Evolutionary conservation across 2,888 invertebrate genomes (phyloP).

Genomic region (Perizoma affinitatum): DNA sequence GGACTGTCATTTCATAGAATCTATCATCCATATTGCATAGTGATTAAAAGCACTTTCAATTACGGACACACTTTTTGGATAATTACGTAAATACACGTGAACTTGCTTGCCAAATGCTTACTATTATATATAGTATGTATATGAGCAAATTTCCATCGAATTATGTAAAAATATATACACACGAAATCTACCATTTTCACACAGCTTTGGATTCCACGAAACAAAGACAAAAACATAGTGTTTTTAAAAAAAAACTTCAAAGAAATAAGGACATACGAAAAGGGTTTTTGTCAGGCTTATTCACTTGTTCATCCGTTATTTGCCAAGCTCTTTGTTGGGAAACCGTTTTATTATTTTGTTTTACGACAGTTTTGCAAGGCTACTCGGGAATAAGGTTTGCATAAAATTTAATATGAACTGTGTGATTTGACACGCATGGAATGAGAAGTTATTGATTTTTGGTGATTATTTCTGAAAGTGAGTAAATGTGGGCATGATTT

Average conservation of each 20-base stretch:
- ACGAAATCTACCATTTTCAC: no score
- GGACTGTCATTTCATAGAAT: slow-evolving; percentile 6
- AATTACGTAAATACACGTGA: no score
- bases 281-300: slow-evolving; percentile 8
- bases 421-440: slow-evolving; percentile 1
- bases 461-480: not conserved
- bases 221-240: no score
- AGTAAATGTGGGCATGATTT: not conserved
- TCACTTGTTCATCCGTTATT: slow-evolving; percentile 22
- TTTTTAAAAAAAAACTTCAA: no score
- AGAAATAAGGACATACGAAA: not conserved
- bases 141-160: no score
- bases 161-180: no score
- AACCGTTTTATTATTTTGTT: slow-evolving; percentile 48
- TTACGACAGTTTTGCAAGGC: slow-evolving; percentile 48
- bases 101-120: no score
- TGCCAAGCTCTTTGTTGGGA: slow-evolving; percentile 47
- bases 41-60: no score
- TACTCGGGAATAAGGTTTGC: slow-evolving; percentile 28
- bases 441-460: slow-evolving; percentile 7
- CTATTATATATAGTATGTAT: no score
- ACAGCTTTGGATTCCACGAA: no score
- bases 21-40: not conserved
- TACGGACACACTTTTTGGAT: no score
- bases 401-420: slow-evolving; percentile 18